These are phyloP conservation scores for Drosophila neocordata DNA, from an alignment of 1,140 invertebrate genomes.

Conservation along the genomic window DNA sequence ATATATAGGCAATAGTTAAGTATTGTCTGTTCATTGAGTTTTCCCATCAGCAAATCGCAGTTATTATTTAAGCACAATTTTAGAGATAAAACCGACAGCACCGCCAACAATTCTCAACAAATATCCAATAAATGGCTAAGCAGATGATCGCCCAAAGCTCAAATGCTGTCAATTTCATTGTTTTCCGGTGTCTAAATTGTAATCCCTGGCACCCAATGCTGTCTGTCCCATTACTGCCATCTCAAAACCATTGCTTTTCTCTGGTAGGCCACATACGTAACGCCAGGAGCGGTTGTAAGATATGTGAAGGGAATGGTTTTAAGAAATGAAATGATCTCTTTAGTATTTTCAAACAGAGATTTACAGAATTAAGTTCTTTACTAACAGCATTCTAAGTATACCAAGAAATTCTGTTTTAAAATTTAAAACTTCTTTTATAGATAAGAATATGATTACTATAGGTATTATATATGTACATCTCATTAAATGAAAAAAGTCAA, in stretches of 20 bases:
- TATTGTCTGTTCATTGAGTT: conserved; percentile 19
- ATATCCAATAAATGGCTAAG: conserved; percentile 54
- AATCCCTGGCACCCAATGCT: conserved; percentile 37
- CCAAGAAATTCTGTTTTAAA: too few relatives aligned
- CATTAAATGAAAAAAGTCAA: too few relatives aligned
- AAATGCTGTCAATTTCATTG: conserved; percentile 74
- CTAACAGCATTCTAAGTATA: too few relatives aligned
- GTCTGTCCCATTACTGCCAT: not conserved
- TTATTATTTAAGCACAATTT: conserved; percentile 34
- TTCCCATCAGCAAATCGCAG: not conserved
- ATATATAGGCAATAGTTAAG: not conserved
- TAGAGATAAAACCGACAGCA: conserved; percentile 50
- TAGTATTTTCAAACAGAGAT: too few relatives aligned
- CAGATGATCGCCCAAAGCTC: conserved; percentile 68
- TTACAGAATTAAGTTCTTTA: too few relatives aligned
- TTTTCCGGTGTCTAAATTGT: conserved; percentile 82
- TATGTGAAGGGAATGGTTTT: not conserved
- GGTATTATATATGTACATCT: too few relatives aligned
- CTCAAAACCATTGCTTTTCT: not conserved
- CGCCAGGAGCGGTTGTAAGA: not conserved
- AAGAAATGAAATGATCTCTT: not conserved
- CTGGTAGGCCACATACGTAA: conserved; percentile 40
- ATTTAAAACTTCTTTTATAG: too few relatives aligned
- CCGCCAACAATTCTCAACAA: conserved; percentile 48
- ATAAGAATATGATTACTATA: too few relatives aligned